phyloP scores from a whole-genome alignment of 2,888 invertebrate genomes.

The Agriopis aurantiaria region DNA sequence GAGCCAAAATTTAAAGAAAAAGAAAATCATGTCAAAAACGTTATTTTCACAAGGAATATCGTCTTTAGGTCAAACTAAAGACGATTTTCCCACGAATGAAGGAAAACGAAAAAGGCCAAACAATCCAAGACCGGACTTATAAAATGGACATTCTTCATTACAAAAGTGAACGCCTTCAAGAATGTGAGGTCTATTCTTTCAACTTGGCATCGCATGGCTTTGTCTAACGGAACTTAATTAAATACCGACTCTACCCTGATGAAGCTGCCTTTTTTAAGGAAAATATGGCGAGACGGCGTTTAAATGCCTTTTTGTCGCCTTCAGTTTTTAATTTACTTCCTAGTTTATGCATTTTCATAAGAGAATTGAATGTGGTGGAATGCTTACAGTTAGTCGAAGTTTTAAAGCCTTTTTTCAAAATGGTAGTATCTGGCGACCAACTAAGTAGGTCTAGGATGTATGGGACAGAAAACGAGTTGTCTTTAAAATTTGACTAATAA shows the following conservation, averaged over 20 bases:
- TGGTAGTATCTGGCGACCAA: neutral
- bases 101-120: conserved; percentile 55
- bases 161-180: conserved; percentile 72
- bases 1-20: too few species aligned
- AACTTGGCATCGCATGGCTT: conserved; percentile 47
- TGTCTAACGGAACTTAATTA: conserved; percentile 74
- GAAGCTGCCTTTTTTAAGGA: conserved; percentile 70
- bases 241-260: conserved; percentile 77
- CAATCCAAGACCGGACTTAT: conserved; percentile 68
- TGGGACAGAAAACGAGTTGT: too few species aligned
- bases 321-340: conserved; percentile 40
- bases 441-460: neutral
- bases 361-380: conserved; percentile 3
- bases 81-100: conserved; percentile 11
- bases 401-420: neutral
- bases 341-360: conserved; percentile 42
- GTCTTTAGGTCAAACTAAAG: neutral
- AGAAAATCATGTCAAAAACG: neutral
- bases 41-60: neutral
- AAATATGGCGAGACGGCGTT: conserved; percentile 45
- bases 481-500: too few species aligned
- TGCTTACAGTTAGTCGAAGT: neutral
- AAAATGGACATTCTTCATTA: conserved; percentile 84
- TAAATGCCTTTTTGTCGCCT: conserved; percentile 35
- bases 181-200: conserved; percentile 81